phyloP scores from a whole-genome alignment of 1,140 invertebrate species.

The Solen grandis region DNA sequence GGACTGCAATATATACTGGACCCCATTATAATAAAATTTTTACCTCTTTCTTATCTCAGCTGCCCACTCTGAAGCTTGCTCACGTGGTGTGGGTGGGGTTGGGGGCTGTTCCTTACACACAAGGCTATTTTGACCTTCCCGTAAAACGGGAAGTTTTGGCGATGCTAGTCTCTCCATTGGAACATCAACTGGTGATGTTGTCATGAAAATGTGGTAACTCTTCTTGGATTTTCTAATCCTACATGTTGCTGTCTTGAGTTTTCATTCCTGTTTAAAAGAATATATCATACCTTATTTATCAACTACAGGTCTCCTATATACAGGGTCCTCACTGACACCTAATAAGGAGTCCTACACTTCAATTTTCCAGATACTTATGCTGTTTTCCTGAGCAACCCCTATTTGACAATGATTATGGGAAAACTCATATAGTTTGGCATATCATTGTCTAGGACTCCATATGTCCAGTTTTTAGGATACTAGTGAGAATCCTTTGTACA shows the following conservation, averaged over 20 bases:
- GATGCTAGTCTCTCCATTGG: slow-evolving; percentile 39
- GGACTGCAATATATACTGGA: no score
- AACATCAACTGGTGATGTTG: slow-evolving; percentile 17
- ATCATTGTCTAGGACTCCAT: no score
- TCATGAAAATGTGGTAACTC: neutral
- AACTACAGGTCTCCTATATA: neutral
- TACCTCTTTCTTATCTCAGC: slow-evolving; percentile 69
- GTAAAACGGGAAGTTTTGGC: slow-evolving; percentile 58
- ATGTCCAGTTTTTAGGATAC: no score
- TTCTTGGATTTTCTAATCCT: no score
- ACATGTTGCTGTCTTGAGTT: neutral
- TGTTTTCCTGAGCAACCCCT: no score
- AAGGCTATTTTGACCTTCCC: slow-evolving; percentile 68
- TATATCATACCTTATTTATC: neutral
- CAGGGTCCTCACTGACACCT: neutral
- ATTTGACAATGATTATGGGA: no score
- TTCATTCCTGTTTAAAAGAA: neutral
- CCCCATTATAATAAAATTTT: slow-evolving; percentile 1
- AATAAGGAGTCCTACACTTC: neutral
- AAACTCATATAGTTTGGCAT: no score
- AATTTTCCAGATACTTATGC: neutral
- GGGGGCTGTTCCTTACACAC: slow-evolving; percentile 57
- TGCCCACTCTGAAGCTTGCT: slow-evolving; percentile 70
- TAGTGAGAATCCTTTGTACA: no score
- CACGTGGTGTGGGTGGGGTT: slow-evolving; percentile 58